A percentile compares a stretch with the other conserved stretches of the same genome.
phyloP scores from a whole-genome alignment of 2,113 vertebrate genomes.

The Tetraodon nigroviridis region DNA sequence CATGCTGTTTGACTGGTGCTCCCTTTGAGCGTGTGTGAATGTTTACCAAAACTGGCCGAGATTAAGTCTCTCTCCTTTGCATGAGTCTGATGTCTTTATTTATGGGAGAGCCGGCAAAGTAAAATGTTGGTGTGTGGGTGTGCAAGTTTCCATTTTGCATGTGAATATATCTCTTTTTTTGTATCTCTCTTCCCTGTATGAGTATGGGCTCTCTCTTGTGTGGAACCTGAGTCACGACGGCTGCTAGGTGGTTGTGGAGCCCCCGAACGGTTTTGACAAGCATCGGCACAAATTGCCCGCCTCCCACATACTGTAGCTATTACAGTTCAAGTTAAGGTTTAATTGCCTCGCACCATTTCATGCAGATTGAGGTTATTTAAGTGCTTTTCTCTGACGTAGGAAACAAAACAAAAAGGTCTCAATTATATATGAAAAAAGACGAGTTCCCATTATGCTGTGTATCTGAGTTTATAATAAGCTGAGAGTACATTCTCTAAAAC shows the following conservation, averaged over 20 bases:
- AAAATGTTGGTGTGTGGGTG: constrained; percentile 26
- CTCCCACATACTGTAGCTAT: constrained; percentile 21
- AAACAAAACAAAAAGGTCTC: not conserved
- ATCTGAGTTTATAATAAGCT: too few species aligned
- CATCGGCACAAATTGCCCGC: constrained; percentile 4
- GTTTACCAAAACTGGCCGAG: constrained; percentile 47
- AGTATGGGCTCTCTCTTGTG: constrained; percentile 24
- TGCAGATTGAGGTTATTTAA: constrained; percentile 15
- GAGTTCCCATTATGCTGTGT: too few species aligned
- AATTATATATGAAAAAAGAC: not conserved
- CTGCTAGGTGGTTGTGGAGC: constrained; percentile 12
- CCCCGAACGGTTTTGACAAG: constrained; percentile 11
- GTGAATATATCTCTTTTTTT: constrained; percentile 12
- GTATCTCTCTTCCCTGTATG: not conserved
- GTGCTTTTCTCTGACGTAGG: constrained; percentile 4
- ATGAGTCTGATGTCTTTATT: constrained; percentile 49
- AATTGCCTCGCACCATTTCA: constrained; percentile 24
- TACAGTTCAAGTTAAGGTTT: constrained; percentile 26
- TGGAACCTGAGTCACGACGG: constrained; percentile 30
- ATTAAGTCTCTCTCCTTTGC: constrained; percentile 46
- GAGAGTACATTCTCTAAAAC: too few species aligned
- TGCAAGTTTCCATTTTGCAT: constrained; percentile 33
- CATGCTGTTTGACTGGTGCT: constrained; percentile 64
- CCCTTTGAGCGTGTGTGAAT: constrained; percentile 37
- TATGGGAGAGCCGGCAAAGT: constrained; percentile 31